Percentiles rank a stretch among this genome's conserved stretches.
These are phyloP conservation scores for Neoniphon sammara DNA, from an alignment of 2,797 vertebrate genomes.

Conservation along the genomic window DNA sequence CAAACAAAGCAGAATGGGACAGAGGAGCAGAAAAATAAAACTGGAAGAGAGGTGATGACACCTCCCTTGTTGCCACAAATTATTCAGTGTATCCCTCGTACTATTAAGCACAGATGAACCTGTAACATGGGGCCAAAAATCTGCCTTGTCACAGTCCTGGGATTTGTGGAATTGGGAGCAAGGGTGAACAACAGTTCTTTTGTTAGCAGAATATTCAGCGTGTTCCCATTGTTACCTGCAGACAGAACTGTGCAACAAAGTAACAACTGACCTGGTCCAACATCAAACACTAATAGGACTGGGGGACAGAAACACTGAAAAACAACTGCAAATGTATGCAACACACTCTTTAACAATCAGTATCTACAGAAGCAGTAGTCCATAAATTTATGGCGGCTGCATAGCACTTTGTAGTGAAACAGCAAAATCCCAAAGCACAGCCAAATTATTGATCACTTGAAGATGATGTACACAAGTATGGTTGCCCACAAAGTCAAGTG, in stretches of 20 bases:
- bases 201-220: neutral
- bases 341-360: too few relatives aligned
- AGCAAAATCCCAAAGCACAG: too few relatives aligned
- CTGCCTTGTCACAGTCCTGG: neutral
- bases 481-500: too few relatives aligned
- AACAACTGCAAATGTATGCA: neutral
- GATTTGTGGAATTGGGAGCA: neutral
- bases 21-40: neutral
- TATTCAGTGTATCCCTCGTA: neutral
- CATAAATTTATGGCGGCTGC: too few relatives aligned
- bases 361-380: neutral
- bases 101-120: neutral
- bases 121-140: neutral
- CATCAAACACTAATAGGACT: neutral
- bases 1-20: neutral
- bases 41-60: neutral
- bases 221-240: neutral
- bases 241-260: neutral
- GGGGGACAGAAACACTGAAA: neutral
- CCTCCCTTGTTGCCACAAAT: neutral
- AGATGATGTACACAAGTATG: too few relatives aligned
- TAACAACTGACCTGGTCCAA: neutral
- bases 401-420: too few relatives aligned
- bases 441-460: too few relatives aligned
- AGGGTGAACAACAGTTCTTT: too few relatives aligned